phyloP scores from a whole-genome alignment of 2,113 vertebrate genomes.

The Phyllostomus discolor region DNA sequence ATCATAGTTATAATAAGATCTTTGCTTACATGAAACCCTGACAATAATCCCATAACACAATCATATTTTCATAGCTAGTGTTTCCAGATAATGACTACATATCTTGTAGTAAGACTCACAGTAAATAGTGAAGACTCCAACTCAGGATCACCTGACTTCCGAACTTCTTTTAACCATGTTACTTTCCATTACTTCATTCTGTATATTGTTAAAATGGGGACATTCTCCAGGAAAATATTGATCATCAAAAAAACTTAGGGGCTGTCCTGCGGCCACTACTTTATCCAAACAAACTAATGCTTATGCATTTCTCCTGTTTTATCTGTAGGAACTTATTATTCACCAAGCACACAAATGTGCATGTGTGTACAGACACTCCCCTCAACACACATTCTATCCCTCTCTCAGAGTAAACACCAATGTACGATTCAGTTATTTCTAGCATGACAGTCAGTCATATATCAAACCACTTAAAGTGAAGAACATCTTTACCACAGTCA shows the following conservation, averaged over 20 bases:
- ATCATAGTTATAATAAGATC: not conserved
- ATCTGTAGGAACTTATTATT: not conserved
- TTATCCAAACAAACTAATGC: not conserved
- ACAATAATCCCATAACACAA: not conserved
- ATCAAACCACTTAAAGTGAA: not conserved
- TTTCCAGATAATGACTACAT: conserved; percentile 8
- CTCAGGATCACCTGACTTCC: not conserved
- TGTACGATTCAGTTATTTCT: not conserved
- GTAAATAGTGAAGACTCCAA: not conserved
- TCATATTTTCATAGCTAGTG: not conserved
- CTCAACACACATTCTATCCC: not conserved
- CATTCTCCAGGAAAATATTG: not conserved
- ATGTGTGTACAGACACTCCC: not conserved
- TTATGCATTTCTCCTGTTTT: not conserved
- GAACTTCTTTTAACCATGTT: not conserved
- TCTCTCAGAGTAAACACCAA: not conserved
- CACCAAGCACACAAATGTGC: not conserved
- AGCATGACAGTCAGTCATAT: not conserved
- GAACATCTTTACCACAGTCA: not conserved
- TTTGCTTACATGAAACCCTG: not conserved
- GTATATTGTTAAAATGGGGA: not conserved
- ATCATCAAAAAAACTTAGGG: not conserved
- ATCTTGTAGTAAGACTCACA: not conserved
- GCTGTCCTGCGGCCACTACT: not conserved
- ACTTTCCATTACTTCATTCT: not conserved